Evolutionary conservation across 2,797 vertebrate genomes (phyloP).

Genomic region (Eospalax fontanierii): DNA sequence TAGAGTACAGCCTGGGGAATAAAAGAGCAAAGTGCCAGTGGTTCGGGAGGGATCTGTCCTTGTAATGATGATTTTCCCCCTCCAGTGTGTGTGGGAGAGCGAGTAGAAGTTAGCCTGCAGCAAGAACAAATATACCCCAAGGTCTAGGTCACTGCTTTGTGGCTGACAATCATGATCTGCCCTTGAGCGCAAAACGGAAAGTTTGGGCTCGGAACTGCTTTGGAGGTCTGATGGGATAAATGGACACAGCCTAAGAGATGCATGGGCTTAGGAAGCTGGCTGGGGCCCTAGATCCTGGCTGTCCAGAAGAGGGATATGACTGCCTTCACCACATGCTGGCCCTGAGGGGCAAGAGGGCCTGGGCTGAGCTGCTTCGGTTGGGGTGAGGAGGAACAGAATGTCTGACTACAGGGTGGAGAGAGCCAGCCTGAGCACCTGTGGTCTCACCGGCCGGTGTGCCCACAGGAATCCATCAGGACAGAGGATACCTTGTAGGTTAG

Average conservation of each 20-base stretch:
- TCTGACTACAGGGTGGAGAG: accelerated
- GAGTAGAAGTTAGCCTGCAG: constrained; percentile 73
- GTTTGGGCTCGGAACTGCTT: constrained; percentile 6
- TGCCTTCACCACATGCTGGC: neutral
- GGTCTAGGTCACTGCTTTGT: constrained; percentile 74
- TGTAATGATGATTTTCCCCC: constrained; percentile 18
- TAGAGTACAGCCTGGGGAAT: constrained; percentile 21
- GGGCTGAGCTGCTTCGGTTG: neutral
- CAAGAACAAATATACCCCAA: constrained; percentile 76
- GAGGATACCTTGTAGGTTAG: neutral
- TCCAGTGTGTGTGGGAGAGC: neutral
- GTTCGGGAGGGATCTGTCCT: constrained; percentile 52
- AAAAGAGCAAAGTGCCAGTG: constrained; percentile 40
- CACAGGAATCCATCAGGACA: neutral
- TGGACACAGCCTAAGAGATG: neutral
- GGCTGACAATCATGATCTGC: constrained; percentile 70
- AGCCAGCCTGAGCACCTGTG: neutral
- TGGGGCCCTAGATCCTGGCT: neutral
- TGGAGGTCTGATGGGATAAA: neutral
- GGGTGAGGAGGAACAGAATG: neutral
- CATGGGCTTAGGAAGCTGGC: neutral
- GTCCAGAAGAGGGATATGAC: neutral
- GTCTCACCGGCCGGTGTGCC: neutral
- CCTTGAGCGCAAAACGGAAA: constrained; percentile 73
- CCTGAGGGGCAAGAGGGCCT: neutral